These are phyloP conservation scores for Girardinichthys multiradiatus DNA, from an alignment of 2,113 vertebrate species.

Conservation along the genomic window DNA sequence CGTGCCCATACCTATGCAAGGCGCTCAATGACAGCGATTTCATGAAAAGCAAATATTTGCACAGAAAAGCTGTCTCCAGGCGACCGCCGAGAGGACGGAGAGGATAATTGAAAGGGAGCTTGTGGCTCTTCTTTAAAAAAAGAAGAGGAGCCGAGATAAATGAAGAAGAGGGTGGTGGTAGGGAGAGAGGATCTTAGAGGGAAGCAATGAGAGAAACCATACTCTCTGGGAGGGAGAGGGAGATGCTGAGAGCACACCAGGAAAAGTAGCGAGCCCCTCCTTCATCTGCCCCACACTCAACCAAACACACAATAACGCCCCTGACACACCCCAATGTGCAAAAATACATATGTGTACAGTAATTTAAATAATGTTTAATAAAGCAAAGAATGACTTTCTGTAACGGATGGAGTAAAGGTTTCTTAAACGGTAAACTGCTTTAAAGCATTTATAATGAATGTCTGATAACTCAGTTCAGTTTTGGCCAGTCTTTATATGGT, in stretches of 20 bases:
- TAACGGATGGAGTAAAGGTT: too few relatives aligned
- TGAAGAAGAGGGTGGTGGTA: constrained; percentile 52
- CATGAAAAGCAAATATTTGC: constrained; percentile 78
- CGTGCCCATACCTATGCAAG: constrained; percentile 66
- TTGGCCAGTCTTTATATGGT: too few relatives aligned
- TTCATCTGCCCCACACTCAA: not conserved
- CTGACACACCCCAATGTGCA: constrained; percentile 22
- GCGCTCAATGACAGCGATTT: constrained; percentile 67
- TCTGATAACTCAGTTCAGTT: too few relatives aligned
- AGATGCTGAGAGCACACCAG: constrained; percentile 59
- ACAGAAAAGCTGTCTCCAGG: constrained; percentile 66
- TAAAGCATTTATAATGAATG: too few relatives aligned
- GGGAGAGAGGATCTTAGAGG: constrained; percentile 52
- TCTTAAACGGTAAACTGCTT: too few relatives aligned
- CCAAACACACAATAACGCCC: constrained; percentile 6
- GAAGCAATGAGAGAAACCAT: constrained; percentile 63
- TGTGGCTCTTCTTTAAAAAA: constrained; percentile 47
- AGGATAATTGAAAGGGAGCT: constrained; percentile 68
- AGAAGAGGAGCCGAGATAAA: constrained; percentile 58
- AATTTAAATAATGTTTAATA: not conserved
- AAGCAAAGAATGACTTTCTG: too few relatives aligned
- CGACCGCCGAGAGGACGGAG: constrained; percentile 42
- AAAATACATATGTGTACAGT: constrained; percentile 1
- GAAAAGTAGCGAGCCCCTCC: constrained; percentile 22
- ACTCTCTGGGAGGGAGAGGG: constrained; percentile 45